Base-by-base conservation (phyloP, 2,113 vertebrate species). In the Papio anubis region DNA sequence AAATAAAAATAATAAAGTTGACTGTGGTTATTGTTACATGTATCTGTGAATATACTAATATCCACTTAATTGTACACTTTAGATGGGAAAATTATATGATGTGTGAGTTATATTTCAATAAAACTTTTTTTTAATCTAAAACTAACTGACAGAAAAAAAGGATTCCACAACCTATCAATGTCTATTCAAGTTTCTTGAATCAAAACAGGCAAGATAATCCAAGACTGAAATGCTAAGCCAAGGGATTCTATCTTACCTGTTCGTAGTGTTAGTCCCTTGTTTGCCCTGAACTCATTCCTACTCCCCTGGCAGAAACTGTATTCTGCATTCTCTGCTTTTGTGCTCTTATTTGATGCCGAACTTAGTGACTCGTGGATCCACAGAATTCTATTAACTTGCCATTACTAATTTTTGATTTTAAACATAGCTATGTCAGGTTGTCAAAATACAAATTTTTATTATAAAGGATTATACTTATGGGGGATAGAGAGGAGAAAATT, bases 371-470 rank as follows among this genome's bases (percentile, higher is more conserved):
- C 66, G 6, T 0, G 12, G 32, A 88, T 80, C 85, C 84, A 88
- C 48, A 90, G 84, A 84, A 87, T 52, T 80, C 85, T 91, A 27
- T 93, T 94, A 93, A 85, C 45, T 91, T 96, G 81, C 59, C 85
- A 52, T 38, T 93, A 78, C 8, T 90, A 75, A 85, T 96, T 95
- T 87, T 94, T 68, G 76, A 70, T 82, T 95, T 96, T 68, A 68
- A 91, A 66, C 72, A 90, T 92, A 88, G 55, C 76, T 76, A 5
- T 70, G 35, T 87, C 92, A 95, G 32, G 32, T 70, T 90, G 83
- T 94, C 84, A 93, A 92, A 83, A 59, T 30, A 89, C 45, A 61
- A 93, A 90, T 61, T 92, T 92, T 97, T 96, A 75, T 83, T 52
- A 55, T 59, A 83, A 94, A 68, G 78, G 52, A 57, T 86, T 68